Evolutionary conservation across 2,113 vertebrate species (phyloP).

Genomic region (Pteropus alecto): DNA sequence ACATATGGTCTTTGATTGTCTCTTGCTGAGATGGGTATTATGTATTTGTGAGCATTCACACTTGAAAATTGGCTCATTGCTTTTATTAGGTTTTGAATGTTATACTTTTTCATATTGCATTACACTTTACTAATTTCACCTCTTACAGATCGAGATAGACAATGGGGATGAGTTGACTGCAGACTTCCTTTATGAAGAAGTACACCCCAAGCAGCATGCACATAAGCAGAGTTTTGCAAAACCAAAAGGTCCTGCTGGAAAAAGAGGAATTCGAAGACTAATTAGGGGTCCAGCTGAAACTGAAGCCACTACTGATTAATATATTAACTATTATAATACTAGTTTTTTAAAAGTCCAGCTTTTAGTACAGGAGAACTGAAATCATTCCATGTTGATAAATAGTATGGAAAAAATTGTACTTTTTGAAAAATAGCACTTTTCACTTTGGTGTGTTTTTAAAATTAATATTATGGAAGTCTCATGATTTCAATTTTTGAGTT

Average conservation of each 20-base stretch:
- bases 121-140: background rate
- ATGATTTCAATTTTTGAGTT: slow-evolving; percentile 73
- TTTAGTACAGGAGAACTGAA: slow-evolving; percentile 80
- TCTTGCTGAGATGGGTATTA: background rate
- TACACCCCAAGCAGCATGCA: slow-evolving; percentile 97
- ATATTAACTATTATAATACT: slow-evolving; percentile 46
- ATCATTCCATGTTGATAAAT: slow-evolving; percentile 79
- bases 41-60: background rate
- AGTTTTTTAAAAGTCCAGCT: slow-evolving; percentile 70
- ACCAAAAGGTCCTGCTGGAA: slow-evolving; percentile 94
- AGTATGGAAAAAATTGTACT: slow-evolving; percentile 63
- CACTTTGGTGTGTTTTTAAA: slow-evolving; percentile 76
- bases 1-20: background rate
- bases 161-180: slow-evolving; percentile 94
- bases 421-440: slow-evolving; percentile 76
- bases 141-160: slow-evolving; percentile 94
- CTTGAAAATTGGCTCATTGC: background rate
- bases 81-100: background rate
- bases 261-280: slow-evolving; percentile 93
- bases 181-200: slow-evolving; percentile 96
- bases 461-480: slow-evolving; percentile 63
- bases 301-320: slow-evolving; percentile 86
- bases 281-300: slow-evolving; percentile 89
- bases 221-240: slow-evolving; percentile 97
- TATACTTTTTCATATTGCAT: background rate